Base-by-base conservation (phyloP, 2,113 vertebrate species). In the Anarrhichthys ocellatus region DNA sequence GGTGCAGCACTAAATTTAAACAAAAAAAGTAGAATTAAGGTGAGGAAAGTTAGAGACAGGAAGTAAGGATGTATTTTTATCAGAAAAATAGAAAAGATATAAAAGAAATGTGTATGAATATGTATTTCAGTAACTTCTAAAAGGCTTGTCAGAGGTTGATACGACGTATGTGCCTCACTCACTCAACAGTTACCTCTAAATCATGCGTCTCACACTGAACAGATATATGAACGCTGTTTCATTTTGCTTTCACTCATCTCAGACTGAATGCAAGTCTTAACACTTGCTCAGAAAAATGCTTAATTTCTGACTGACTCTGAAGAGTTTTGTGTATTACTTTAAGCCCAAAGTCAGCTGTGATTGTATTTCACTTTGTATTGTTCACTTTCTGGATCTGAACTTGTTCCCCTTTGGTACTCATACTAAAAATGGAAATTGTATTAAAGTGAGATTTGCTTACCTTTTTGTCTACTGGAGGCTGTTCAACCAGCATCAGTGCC, bases 101-200 rank as follows among this genome's bases (percentile, higher is more conserved):
- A 32, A 32, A 32, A 4, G 3, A 32, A 32, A 32, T 3, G 5
- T 68, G 34, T 58, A 15, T 7, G 5, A 58, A 80, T 11, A 40
- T 73, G 27, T 68, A 46, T 76, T 82, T 77, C 11, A 61, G 27
- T 48, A 22, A 42, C n/a, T 64, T 67, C 50, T 3, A 40, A 50
- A 72, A n/a, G 40, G 52, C 54, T 83, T 48, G 27, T 15, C 32
- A 17, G 80, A n/a, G 48, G 68, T 58, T 54, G 54, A 77, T 80
- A 48, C 75, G 70, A 86, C 22, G 4, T 54, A 80, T 85, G 88
- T 92, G 91, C 87, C 91, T 93, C 88, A 77, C 81, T 85, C 64
- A 72, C 64, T 80, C 81, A 87, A 84, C 76, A 62, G 34, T 91
- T 90, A 92, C 84, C 84, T 92, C 87, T 71, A 38, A 78, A 73